Evolutionary conservation across 1,140 invertebrate genomes (phyloP).

Genomic region (Caenorhabditis inopinata): DNA sequence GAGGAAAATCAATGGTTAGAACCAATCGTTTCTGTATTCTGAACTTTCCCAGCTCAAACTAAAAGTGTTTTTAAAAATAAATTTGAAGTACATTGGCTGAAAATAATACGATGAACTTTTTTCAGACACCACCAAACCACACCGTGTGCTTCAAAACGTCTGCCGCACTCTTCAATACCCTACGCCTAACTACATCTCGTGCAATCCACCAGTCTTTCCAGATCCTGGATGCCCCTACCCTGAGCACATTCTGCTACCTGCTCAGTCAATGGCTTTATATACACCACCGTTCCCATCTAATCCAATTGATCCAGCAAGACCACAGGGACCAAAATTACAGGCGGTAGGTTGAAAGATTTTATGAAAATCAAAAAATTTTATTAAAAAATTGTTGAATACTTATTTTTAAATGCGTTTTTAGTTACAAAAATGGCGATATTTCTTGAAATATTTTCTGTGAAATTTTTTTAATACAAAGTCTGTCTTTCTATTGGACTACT

Average conservation of each 20-base stretch:
- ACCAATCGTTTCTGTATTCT: neutral
- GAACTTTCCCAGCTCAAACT: too few relatives aligned
- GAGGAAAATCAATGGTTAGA: neutral
- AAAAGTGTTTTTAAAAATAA: too few relatives aligned
- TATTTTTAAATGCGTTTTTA: too few relatives aligned
- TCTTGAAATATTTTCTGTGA: too few relatives aligned
- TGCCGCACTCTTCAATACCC: neutral
- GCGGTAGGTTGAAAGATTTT: neutral
- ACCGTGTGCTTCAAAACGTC: neutral
- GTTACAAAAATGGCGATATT: too few relatives aligned
- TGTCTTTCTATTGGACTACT: too few relatives aligned
- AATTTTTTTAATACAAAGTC: too few relatives aligned
- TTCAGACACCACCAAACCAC: neutral
- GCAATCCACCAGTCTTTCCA: neutral
- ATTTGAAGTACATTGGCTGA: too few relatives aligned
- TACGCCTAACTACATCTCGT: neutral
- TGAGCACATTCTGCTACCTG: neutral
- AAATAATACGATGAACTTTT: neutral
- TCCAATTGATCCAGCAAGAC: neutral
- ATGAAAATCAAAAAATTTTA: too few relatives aligned
- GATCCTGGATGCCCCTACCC: neutral
- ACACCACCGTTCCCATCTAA: neutral
- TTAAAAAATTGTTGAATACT: too few relatives aligned
- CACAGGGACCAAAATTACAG: neutral
- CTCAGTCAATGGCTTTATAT: neutral